phyloP scores from a whole-genome alignment of 1,140 invertebrate genomes.

The Aphis gossypii region DNA sequence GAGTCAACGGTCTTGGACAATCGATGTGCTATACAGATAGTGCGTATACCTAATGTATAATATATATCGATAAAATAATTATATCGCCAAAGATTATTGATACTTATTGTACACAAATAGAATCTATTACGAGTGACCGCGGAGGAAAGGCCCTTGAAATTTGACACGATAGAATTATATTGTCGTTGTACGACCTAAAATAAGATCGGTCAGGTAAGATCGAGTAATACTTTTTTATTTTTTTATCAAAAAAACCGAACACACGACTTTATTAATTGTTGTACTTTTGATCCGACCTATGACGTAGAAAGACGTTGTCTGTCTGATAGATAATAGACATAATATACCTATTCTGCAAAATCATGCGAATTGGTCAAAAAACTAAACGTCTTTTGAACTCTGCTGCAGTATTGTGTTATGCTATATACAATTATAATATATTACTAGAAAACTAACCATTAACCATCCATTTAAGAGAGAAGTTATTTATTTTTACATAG shows the following conservation, averaged over 20 bases:
- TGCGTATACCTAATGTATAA: background rate
- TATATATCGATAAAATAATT: background rate
- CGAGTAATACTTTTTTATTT: background rate
- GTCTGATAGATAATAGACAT: background rate
- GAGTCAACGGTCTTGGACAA: conserved; percentile 15
- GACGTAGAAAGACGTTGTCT: background rate
- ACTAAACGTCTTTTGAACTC: background rate
- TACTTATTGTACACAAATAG: background rate
- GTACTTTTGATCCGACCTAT: background rate
- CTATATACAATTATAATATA: background rate
- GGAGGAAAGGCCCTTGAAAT: conserved; percentile 6
- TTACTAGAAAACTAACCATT: background rate
- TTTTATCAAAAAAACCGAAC: background rate
- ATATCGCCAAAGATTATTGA: background rate
- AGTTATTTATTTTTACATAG: background rate
- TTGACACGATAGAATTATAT: background rate
- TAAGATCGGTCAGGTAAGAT: background rate
- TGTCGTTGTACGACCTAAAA: background rate
- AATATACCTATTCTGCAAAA: background rate
- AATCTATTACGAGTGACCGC: background rate
- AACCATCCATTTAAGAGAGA: background rate
- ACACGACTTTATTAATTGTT: background rate
- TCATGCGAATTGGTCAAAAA: background rate
- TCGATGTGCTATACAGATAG: background rate
- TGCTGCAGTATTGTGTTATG: background rate